These are phyloP conservation scores for Melinaea menophilus DNA, from an alignment of 2,888 invertebrate genomes.

Conservation along the genomic window DNA sequence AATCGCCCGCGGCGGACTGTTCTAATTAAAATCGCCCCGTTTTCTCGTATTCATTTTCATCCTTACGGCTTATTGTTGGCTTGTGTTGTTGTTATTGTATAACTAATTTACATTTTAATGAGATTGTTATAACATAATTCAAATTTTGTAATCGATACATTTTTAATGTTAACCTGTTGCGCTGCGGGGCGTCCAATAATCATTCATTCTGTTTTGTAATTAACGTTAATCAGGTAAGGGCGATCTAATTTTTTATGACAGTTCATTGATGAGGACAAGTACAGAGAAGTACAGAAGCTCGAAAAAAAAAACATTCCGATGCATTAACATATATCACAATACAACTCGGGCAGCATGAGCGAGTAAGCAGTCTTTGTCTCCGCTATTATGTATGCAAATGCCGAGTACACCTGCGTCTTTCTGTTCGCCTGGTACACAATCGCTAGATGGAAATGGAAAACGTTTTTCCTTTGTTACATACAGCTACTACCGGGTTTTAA, in stretches of 20 bases:
- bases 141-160: slow-evolving; percentile 34
- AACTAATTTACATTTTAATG: slow-evolving; percentile 76
- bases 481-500: neutral
- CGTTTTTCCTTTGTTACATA: slow-evolving; percentile 26
- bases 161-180: slow-evolving; percentile 23
- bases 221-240: neutral
- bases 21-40: slow-evolving; percentile 74
- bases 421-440: slow-evolving; percentile 65
- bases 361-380: slow-evolving; percentile 38
- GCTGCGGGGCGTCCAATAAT: slow-evolving; percentile 13
- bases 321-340: slow-evolving; percentile 70
- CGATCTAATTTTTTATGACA: no score
- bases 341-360: slow-evolving; percentile 57
- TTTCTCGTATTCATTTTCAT: slow-evolving; percentile 72
- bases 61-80: slow-evolving; percentile 70
- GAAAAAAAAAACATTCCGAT: slow-evolving; percentile 50
- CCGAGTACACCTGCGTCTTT: slow-evolving; percentile 55
- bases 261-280: no score
- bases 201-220: neutral
- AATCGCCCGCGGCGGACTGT: slow-evolving; percentile 62
- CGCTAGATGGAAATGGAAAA: slow-evolving; percentile 59
- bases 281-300: no score
- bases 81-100: slow-evolving; percentile 67
- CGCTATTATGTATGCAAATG: slow-evolving; percentile 63
- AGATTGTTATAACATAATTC: slow-evolving; percentile 43